Base-by-base conservation (phyloP, 1,140 invertebrate species). In the Drosophila mojavensis region DNA sequence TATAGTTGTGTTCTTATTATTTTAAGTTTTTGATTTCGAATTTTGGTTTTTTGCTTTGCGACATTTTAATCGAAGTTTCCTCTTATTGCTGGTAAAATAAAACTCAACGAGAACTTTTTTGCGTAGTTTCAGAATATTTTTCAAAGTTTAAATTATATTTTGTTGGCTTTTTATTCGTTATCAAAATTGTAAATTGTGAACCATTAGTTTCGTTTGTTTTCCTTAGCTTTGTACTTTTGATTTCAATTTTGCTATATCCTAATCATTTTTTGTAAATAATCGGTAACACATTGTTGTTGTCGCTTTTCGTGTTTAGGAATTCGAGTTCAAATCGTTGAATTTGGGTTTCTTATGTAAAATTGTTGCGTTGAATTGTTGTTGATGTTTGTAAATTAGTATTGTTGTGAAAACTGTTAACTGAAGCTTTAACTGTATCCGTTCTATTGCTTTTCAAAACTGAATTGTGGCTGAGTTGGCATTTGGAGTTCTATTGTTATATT, bases 371-470 rank as follows among this genome's bases (percentile, higher is more conserved):
- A 64, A 43, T 63, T 63, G 45, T 78, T 64, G n/a, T 75, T 78
- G 48, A 39, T 68, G 63, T 54, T 76, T 56, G 15, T n/a, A 20
- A n/a, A 28, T 11, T 77, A 28, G 63, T 54, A 10, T 41, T 51
- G 26, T 17, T 66, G 66, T 48, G 10, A 65, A 51, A 72, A 72
- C 3, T 39, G 10, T 39, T 60, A 62, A 62, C 36, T 39, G n/a
- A 73, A 51, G 70, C 24, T 47, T 64, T 51, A 71, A 76, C 59
- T 74, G 39, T 61, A 70, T 86, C 81, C 70, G 79, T 91, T 90
- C 90, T 91, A 91, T 91, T 91, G 79, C 61, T 68, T 74, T 61
- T 77, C 30, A 83, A 39, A 91, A 82, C 79, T 86, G 41, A 91
- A 81, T 67, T 60, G 70, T 90, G 90, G 85, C 76, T 78, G 54